Conservation (phyloP, 2,888 invertebrate species). For the Cryptocephalus moraei region DNA sequence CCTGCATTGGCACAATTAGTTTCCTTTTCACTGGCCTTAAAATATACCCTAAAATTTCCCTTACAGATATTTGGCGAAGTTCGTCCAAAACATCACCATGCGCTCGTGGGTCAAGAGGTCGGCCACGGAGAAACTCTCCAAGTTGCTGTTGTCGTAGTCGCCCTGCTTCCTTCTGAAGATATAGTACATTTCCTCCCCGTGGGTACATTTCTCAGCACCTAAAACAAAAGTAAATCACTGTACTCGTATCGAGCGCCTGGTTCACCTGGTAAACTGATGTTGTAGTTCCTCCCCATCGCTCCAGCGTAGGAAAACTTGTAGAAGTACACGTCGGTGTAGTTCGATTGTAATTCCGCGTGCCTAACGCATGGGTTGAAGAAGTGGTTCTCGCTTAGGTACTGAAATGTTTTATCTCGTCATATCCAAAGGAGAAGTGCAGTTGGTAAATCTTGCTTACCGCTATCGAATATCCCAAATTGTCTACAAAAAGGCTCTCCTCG, state of each 20-base stretch:
- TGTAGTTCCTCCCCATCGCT: constrained; percentile 10
- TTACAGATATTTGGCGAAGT: constrained; percentile 50
- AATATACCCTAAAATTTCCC: constrained; percentile 7
- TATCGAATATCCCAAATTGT: constrained; percentile 13
- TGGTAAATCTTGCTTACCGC: constrained; percentile 13
- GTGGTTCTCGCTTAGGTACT: constrained; percentile 15
- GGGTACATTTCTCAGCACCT: constrained; percentile 22
- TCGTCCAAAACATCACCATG: constrained; percentile 39
- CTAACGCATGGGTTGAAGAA: constrained; percentile 13
- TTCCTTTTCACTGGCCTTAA: not conserved
- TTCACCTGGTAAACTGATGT: constrained; percentile 15
- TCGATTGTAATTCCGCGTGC: constrained; percentile 15
- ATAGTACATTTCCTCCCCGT: constrained; percentile 23
- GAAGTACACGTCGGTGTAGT: constrained; percentile 13
- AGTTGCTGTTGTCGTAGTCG: constrained; percentile 17
- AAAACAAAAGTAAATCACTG: constrained; percentile 32
- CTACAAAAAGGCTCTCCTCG: constrained; percentile 6
- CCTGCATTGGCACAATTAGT: too few relatives aligned
- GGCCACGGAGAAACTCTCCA: constrained; percentile 7
- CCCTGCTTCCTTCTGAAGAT: constrained; percentile 17
- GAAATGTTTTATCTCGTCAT: constrained; percentile 3
- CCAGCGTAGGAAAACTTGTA: constrained; percentile 18
- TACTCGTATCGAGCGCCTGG: not conserved
- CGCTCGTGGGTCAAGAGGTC: constrained; percentile 14
- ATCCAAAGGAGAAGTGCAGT: not conserved